phyloP scores from a whole-genome alignment of 2,888 invertebrate genomes.

The Seira sanloemensis region DNA sequence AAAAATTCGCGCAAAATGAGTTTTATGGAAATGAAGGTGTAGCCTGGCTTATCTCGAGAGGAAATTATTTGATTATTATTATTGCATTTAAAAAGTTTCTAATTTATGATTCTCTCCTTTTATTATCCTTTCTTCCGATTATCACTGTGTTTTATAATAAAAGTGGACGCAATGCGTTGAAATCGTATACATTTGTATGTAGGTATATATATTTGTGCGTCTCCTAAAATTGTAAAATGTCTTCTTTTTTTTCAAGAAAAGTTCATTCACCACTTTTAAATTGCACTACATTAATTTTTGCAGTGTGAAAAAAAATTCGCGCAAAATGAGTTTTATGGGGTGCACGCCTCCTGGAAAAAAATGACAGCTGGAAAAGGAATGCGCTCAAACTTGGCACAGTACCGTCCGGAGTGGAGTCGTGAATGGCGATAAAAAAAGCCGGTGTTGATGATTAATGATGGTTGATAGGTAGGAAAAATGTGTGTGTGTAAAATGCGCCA shows the following conservation, averaged over 20 bases:
- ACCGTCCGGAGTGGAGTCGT: slow-evolving; percentile 1
- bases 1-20: slow-evolving; percentile 1
- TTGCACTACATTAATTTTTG: not conserved
- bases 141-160: too few relatives aligned
- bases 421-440: slow-evolving; percentile 49
- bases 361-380: slow-evolving; percentile 51
- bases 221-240: too few relatives aligned
- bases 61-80: too few relatives aligned
- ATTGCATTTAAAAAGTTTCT: too few relatives aligned
- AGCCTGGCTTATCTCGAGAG: too few relatives aligned
- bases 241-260: not conserved
- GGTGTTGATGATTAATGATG: slow-evolving; percentile 59
- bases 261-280: not conserved
- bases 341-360: slow-evolving; percentile 27
- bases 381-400: not conserved
- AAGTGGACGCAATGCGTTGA: too few relatives aligned
- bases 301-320: not conserved
- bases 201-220: too few relatives aligned
- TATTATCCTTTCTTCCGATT: too few relatives aligned
- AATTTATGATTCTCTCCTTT: too few relatives aligned
- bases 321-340: not conserved
- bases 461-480: slow-evolving; percentile 38
- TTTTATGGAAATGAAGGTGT: too few relatives aligned
- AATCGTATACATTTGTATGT: too few relatives aligned
- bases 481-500: not conserved